These are phyloP conservation scores for Netelia fuscicornis DNA, from an alignment of 2,888 invertebrate species.

Conservation along the genomic window DNA sequence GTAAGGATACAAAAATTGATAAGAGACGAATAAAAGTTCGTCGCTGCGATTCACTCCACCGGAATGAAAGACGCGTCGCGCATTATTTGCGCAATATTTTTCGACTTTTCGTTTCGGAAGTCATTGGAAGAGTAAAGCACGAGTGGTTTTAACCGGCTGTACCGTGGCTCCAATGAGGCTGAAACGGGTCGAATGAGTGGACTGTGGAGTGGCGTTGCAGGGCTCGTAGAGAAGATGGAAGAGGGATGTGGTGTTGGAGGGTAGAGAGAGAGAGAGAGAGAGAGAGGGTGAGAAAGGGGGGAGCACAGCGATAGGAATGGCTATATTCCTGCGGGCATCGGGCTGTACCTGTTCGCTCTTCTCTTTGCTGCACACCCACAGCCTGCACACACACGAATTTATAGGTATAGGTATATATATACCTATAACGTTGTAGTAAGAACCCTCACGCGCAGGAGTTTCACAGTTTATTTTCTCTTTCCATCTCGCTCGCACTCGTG, in stretches of 20 bases:
- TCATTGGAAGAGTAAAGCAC: constrained; percentile 14
- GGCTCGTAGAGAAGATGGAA: constrained; percentile 12
- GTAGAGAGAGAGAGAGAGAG: constrained; percentile 12
- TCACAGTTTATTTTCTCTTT: constrained; percentile 23
- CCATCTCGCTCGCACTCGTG: neutral
- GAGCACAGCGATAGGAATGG: constrained; percentile 58
- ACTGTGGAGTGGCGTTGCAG: constrained; percentile 1
- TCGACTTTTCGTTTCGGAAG: constrained; percentile 25
- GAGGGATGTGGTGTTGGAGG: neutral
- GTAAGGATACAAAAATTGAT: neutral
- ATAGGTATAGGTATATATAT: neutral
- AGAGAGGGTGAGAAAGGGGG: constrained; percentile 21
- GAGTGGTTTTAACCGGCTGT: constrained; percentile 56
- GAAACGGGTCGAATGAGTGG: constrained; percentile 45
- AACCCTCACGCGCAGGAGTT: constrained; percentile 26
- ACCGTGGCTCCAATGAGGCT: constrained; percentile 50
- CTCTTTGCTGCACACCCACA: constrained; percentile 18
- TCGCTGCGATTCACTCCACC: neutral
- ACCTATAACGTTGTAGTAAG: neutral
- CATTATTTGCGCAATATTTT: neutral
- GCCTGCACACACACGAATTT: neutral
- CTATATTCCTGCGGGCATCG: constrained; percentile 52
- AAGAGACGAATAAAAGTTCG: neutral
- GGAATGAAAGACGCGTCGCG: neutral
- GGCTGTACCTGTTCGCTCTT: constrained; percentile 31